Conservation (phyloP, 2,888 invertebrate species). For the Onthophagus sagittarius region DNA sequence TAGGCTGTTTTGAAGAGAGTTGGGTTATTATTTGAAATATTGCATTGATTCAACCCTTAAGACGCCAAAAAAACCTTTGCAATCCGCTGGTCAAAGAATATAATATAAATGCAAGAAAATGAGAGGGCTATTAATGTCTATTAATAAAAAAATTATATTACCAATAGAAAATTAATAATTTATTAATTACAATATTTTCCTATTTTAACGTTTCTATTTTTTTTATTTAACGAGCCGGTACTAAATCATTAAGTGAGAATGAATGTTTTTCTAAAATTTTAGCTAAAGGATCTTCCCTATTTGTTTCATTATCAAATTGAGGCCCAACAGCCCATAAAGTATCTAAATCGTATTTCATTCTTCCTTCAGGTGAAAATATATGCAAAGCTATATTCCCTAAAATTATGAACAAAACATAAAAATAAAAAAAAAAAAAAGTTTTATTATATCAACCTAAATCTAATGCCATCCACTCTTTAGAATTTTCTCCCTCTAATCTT, state of each 20-base stretch:
- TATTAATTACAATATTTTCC: no score
- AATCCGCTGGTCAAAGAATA: no score
- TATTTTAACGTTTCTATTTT: background rate
- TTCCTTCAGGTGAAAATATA: slow-evolving; percentile 68
- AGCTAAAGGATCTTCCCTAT: slow-evolving; percentile 57
- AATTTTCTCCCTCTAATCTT: slow-evolving; percentile 71
- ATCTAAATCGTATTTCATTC: slow-evolving; percentile 81
- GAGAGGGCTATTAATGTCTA: no score
- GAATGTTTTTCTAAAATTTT: slow-evolving; percentile 67
- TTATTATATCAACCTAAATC: slow-evolving; percentile 89
- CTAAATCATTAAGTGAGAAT: slow-evolving; percentile 59
- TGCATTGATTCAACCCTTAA: no score
- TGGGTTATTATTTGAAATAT: no score
- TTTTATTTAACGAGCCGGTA: slow-evolving; percentile 51
- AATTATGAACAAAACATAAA: slow-evolving; percentile 37
- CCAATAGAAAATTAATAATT: no score
- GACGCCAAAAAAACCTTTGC: no score
- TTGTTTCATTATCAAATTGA: slow-evolving; percentile 69
- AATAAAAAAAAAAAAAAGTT: no score
- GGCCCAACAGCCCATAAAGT: slow-evolving; percentile 86
- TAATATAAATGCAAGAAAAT: no score
- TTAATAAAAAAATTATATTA: no score
- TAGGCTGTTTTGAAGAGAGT: no score
- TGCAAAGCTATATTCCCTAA: slow-evolving; percentile 89
- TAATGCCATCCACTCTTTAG: slow-evolving; percentile 82